Percentiles rank a stretch among this genome's conserved stretches.
phyloP scores from a whole-genome alignment of 2,888 invertebrate genomes.

The Nineta flava region DNA sequence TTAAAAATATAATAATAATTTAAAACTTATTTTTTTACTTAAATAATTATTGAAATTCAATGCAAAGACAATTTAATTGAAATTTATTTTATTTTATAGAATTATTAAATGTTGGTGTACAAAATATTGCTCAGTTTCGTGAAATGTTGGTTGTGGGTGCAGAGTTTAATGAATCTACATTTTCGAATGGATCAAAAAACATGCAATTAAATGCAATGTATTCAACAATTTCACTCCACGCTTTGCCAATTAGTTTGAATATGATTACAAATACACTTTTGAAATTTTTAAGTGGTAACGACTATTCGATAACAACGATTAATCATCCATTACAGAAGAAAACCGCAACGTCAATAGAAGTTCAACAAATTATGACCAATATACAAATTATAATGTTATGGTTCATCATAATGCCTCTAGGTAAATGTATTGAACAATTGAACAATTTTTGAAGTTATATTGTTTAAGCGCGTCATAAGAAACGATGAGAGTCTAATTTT shows the following conservation, averaged over 20 bases:
- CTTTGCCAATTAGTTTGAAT: constrained; percentile 34
- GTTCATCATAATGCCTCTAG: constrained; percentile 24
- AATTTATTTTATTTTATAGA: neutral
- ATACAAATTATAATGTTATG: constrained; percentile 20
- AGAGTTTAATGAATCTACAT: constrained; percentile 24
- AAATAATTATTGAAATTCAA: no score
- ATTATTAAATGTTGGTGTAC: neutral
- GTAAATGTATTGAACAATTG: constrained; percentile 13
- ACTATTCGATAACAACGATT: constrained; percentile 21
- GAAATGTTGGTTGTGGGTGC: constrained; percentile 24
- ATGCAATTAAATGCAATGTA: constrained; percentile 23
- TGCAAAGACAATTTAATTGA: neutral
- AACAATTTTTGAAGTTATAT: neutral
- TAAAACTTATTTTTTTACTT: no score
- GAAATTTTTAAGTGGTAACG: constrained; percentile 20
- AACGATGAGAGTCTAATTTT: no score
- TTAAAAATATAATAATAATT: no score
- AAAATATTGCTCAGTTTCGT: neutral
- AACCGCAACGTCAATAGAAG: constrained; percentile 5
- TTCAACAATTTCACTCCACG: constrained; percentile 32
- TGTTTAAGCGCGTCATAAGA: no score
- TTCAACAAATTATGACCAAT: constrained; percentile 13
- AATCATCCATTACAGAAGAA: constrained; percentile 23
- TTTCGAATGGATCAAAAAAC: constrained; percentile 10
- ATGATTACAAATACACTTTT: constrained; percentile 30